Conservation (phyloP, 1,140 invertebrate genomes). For the Ceratina australensis region DNA sequence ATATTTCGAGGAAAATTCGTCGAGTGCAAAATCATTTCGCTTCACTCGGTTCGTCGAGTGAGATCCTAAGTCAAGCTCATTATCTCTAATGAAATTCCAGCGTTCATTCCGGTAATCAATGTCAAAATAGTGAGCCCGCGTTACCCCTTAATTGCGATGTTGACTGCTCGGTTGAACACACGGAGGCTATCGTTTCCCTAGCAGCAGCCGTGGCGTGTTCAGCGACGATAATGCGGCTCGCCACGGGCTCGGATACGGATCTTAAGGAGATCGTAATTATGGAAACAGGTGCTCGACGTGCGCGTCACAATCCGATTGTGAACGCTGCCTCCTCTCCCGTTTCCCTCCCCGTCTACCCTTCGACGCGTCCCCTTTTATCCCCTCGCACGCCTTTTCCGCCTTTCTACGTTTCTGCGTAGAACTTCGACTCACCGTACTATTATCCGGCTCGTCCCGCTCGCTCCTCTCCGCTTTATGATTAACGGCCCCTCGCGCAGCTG, state of each 20-base stretch:
- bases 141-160: slow-evolving; percentile 54
- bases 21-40: too few relatives aligned
- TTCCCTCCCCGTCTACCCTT: neutral
- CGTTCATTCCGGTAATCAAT: neutral
- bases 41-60: neutral
- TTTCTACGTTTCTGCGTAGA: neutral
- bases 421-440: slow-evolving; percentile 23
- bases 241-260: slow-evolving; percentile 50
- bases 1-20: too few relatives aligned
- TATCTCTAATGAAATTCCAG: neutral
- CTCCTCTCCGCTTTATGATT: slow-evolving; percentile 46
- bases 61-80: neutral
- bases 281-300: slow-evolving; percentile 68
- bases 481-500: slow-evolving; percentile 54
- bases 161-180: neutral
- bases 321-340: slow-evolving; percentile 33
- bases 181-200: slow-evolving; percentile 50
- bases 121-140: slow-evolving; percentile 58
- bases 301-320: slow-evolving; percentile 66
- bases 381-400: neutral
- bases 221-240: slow-evolving; percentile 47
- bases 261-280: slow-evolving; percentile 66
- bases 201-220: slow-evolving; percentile 16
- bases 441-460: slow-evolving; percentile 37
- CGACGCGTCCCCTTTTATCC: neutral